phyloP scores from a whole-genome alignment of 2,797 vertebrate species.

The Sebastolobus altivelis region DNA sequence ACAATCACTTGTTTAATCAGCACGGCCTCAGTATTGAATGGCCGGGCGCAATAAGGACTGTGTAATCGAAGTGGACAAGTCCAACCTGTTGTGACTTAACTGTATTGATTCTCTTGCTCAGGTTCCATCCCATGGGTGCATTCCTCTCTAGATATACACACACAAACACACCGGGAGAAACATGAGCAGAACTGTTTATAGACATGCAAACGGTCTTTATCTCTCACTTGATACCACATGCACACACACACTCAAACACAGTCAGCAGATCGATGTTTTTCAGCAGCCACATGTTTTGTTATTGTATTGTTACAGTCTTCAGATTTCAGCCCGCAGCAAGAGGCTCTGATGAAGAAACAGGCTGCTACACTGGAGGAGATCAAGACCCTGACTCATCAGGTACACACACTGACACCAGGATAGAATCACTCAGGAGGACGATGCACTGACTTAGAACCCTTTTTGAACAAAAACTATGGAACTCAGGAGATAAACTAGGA shows the following conservation, averaged over 20 bases:
- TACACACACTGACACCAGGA: conserved; percentile 58
- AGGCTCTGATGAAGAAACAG: conserved; percentile 91
- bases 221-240: conserved; percentile 37
- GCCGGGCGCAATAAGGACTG: conserved; percentile 18
- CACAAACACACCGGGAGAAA: conserved; percentile 50
- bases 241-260: conserved; percentile 27
- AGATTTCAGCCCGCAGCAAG: conserved; percentile 86
- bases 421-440: not conserved
- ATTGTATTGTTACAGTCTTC: conserved; percentile 80
- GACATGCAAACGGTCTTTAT: conserved; percentile 52
- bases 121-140: conserved; percentile 74
- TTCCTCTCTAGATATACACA: conserved; percentile 40
- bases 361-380: conserved; percentile 88
- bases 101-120: conserved; percentile 71
- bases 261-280: conserved; percentile 50
- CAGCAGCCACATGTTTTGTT: conserved; percentile 30
- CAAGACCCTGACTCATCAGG: conserved; percentile 88
- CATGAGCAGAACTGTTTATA: conserved; percentile 59
- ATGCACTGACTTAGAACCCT: not conserved
- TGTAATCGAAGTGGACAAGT: conserved; percentile 55
- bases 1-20: conserved; percentile 66
- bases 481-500: not conserved
- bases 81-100: conserved; percentile 65
- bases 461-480: not conserved
- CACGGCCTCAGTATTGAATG: conserved; percentile 45